Evolutionary conservation across 2,888 invertebrate species (phyloP).

Genomic region (Sesamia inferens): DNA sequence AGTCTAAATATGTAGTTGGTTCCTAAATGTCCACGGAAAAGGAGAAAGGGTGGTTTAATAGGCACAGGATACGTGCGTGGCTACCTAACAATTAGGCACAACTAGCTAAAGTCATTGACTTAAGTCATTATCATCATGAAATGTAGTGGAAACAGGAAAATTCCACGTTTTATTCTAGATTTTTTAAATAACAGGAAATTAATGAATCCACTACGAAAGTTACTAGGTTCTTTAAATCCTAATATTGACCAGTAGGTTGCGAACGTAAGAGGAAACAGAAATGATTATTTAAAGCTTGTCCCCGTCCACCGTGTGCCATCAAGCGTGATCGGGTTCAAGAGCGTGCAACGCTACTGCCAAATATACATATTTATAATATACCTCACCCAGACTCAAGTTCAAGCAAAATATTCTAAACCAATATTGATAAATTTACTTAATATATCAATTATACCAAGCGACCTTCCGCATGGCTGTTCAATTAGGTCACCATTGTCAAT

Average conservation of each 20-base stretch:
- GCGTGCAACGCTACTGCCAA: no score
- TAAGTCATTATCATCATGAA: slow-evolving; percentile 4
- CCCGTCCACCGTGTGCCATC: background rate
- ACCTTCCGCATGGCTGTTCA: background rate
- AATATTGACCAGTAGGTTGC: background rate
- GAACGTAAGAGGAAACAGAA: background rate
- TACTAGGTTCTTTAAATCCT: background rate
- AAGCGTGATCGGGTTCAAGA: background rate
- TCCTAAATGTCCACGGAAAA: no score
- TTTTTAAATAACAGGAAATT: slow-evolving; percentile 3
- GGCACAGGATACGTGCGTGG: slow-evolving; percentile 10
- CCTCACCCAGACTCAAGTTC: background rate
- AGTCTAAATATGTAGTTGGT: background rate
- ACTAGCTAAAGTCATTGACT: slow-evolving; percentile 7
- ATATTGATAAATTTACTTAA: background rate
- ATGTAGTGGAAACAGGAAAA: slow-evolving; percentile 24
- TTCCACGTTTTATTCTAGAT: slow-evolving; percentile 15
- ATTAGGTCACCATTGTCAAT: background rate
- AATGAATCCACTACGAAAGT: background rate
- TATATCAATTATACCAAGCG: background rate
- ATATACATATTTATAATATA: background rate
- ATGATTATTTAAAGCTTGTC: background rate
- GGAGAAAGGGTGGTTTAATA: background rate
- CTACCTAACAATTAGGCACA: slow-evolving; percentile 5
- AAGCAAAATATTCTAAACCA: background rate